A percentile compares a stretch with the other conserved stretches of the same genome.
phyloP scores from a whole-genome alignment of 2,888 invertebrate genomes.

The Macrophya annulata region DNA sequence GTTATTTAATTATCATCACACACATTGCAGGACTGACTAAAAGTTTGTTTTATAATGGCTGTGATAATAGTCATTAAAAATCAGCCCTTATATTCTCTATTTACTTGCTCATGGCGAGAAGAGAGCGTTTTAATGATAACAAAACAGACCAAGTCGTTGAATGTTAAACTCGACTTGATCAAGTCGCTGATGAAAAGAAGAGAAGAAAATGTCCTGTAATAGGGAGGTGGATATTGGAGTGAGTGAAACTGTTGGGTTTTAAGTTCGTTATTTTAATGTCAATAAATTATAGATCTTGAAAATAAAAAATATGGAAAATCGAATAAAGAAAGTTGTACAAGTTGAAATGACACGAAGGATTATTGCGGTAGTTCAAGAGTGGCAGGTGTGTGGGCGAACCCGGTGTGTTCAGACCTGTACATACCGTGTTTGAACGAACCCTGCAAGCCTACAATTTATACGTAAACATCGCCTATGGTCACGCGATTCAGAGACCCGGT shows the following conservation, averaged over 20 bases:
- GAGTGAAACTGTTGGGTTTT: neutral
- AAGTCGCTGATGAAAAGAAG: neutral
- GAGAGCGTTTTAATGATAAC: neutral
- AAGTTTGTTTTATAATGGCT: neutral
- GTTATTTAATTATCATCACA: neutral
- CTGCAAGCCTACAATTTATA: slow-evolving; percentile 51
- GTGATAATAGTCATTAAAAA: slow-evolving; percentile 1
- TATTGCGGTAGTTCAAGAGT: slow-evolving; percentile 18
- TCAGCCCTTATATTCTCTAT: neutral
- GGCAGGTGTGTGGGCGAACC: slow-evolving; percentile 54
- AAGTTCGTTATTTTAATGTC: neutral
- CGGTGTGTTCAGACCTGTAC: neutral
- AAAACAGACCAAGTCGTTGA: slow-evolving; percentile 1
- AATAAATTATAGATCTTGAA: neutral
- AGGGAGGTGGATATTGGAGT: neutral
- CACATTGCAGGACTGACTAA: neutral
- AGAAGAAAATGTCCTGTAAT: neutral
- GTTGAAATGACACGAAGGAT: slow-evolving; percentile 4
- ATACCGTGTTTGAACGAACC: slow-evolving; percentile 30
- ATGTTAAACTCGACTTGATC: neutral
- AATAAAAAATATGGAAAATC: neutral
- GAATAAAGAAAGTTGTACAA: neutral
- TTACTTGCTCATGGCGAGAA: neutral
- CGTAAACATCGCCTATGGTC: slow-evolving; percentile 49
- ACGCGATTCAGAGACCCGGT: slow-evolving; percentile 45